Conservation (phyloP, 2,797 vertebrate species). For the Mus minutoides region DNA sequence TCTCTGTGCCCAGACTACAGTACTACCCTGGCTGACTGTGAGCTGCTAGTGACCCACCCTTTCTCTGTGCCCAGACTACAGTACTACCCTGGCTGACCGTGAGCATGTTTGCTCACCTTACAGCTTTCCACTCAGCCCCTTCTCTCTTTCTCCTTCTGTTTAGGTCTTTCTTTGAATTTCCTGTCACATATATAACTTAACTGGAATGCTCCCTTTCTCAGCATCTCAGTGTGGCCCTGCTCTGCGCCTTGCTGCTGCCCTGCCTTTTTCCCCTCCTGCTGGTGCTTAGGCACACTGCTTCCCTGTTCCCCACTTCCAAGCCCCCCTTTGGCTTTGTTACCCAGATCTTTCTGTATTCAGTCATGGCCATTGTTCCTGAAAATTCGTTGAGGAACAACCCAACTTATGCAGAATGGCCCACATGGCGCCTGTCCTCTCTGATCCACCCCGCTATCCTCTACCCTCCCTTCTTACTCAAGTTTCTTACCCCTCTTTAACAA, state of each 20-base stretch:
- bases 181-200: neutral
- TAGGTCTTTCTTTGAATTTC: neutral
- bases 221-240: neutral
- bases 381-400: neutral
- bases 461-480: neutral
- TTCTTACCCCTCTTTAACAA: neutral
- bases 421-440: neutral
- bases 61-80: neutral
- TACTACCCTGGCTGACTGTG: neutral
- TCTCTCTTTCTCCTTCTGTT: neutral
- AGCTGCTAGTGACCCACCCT: no score
- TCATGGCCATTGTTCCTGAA: neutral
- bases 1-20: neutral
- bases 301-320: neutral
- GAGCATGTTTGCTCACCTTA: neutral
- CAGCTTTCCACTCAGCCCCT: neutral
- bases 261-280: neutral
- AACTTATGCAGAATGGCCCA: neutral
- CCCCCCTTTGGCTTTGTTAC: neutral
- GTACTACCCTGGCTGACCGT: neutral
- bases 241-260: no score
- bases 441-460: neutral
- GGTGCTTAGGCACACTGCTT: neutral
- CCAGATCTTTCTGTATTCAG: neutral
- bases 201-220: neutral